Percentiles rank a stretch among this genome's conserved stretches.
Conservation (phyloP, 2,113 vertebrate species). For the Orthonyx spaldingii region DNA sequence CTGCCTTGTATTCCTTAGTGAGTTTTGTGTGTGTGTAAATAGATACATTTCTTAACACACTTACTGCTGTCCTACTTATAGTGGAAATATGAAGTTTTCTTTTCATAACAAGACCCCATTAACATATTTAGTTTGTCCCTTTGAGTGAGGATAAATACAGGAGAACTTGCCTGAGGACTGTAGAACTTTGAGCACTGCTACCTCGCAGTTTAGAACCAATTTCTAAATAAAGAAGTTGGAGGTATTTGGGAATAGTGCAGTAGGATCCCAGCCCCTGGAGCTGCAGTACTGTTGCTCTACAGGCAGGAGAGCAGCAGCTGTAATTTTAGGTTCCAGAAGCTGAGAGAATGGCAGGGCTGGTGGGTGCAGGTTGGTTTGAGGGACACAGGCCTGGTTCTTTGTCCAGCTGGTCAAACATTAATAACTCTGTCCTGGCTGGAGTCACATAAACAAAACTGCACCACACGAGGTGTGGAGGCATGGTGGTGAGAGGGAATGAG, state of each 20-base stretch:
- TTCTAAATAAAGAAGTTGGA: background rate
- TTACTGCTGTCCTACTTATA: background rate
- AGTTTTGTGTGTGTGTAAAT: background rate
- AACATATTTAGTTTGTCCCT: background rate
- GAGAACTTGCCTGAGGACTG: background rate
- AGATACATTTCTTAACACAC: background rate
- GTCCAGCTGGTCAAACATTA: background rate
- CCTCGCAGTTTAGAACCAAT: fast-evolving
- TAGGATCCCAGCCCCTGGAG: background rate
- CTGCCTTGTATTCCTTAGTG: background rate
- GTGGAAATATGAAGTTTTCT: background rate
- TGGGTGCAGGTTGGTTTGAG: background rate
- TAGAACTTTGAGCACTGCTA: background rate
- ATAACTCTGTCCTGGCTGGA: background rate
- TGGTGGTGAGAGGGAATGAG: background rate
- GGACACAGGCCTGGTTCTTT: background rate
- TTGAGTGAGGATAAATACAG: background rate
- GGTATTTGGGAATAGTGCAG: fast-evolving
- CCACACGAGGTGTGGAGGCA: background rate
- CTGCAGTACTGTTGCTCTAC: background rate
- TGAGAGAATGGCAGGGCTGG: background rate
- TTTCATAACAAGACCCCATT: background rate
- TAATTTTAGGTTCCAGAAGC: background rate
- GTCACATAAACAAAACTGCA: background rate
- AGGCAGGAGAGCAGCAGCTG: background rate